Conservation (phyloP, 2,113 vertebrate genomes). For the Lampris megalopsis region DNA sequence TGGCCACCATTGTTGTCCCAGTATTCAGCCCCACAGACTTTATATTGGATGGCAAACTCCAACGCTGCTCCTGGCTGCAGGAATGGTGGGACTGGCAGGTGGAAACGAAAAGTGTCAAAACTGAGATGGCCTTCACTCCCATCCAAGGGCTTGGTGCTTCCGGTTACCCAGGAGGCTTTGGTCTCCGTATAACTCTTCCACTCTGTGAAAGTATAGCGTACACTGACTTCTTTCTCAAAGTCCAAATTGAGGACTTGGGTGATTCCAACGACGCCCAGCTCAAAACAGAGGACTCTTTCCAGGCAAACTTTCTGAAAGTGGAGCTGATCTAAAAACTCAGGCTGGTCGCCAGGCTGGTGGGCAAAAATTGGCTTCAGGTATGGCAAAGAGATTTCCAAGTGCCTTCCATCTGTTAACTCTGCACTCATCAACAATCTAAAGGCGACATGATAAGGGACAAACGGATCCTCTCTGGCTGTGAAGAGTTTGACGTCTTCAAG, state of each 20-base stretch:
- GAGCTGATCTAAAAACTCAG: conserved; percentile 85
- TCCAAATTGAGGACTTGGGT: conserved; percentile 90
- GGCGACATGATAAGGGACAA: conserved; percentile 91
- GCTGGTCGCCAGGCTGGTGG: conserved; percentile 85
- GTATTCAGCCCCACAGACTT: conserved; percentile 85
- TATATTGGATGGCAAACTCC: conserved; percentile 92
- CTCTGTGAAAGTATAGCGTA: conserved; percentile 91
- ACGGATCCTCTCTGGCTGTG: conserved; percentile 88
- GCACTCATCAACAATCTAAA: conserved; percentile 90
- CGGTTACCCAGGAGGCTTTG: conserved; percentile 85
- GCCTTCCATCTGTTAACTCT: conserved; percentile 86
- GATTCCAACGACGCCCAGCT: conserved; percentile 89
- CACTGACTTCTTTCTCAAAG: conserved; percentile 90
- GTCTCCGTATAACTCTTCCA: conserved; percentile 88
- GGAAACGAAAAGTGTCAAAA: conserved; percentile 91
- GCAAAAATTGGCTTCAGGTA: conserved; percentile 90
- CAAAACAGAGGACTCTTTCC: conserved; percentile 89
- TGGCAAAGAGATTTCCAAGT: conserved; percentile 89
- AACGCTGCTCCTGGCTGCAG: conserved; percentile 87
- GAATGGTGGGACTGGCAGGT: conserved; percentile 91
- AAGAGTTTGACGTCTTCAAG: conserved; percentile 92
- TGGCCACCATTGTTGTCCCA: conserved; percentile 94
- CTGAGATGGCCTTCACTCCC: conserved; percentile 53
- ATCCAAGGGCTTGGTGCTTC: conserved; percentile 59
- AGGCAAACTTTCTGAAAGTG: conserved; percentile 88